Percentiles rank a stretch among this genome's conserved stretches.
Conservation (phyloP, 2,888 invertebrate species). For the Ophraella communa region DNA sequence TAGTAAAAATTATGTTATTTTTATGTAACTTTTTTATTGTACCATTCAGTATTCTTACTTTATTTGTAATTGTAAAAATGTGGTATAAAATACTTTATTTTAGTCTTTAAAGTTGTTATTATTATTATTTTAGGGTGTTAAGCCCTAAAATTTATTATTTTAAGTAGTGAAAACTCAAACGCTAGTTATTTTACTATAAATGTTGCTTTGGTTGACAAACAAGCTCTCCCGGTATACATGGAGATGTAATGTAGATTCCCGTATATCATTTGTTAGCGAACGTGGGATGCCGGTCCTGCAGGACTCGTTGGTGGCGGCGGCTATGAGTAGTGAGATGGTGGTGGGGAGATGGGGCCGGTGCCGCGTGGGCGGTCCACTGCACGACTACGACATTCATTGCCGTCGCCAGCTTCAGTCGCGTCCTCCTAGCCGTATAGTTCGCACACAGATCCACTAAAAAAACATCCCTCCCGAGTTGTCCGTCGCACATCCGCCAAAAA, state of each 20-base stretch:
- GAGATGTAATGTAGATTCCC: neutral
- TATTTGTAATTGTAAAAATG: no score
- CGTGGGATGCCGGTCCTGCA: constrained; percentile 16
- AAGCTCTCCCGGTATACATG: neutral
- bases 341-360: constrained; percentile 42
- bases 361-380: constrained; percentile 53
- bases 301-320: constrained; percentile 21
- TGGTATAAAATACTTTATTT: no score
- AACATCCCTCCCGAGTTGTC: neutral
- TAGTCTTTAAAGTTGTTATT: no score
- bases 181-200: no score
- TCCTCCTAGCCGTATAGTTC: constrained; percentile 24
- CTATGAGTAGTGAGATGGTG: constrained; percentile 17
- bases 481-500: neutral
- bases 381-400: constrained; percentile 49
- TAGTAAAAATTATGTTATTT: no score
- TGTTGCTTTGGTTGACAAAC: neutral
- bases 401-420: constrained; percentile 35
- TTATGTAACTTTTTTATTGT: no score
- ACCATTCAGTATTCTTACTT: no score
- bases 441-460: constrained; percentile 4
- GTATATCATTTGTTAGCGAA: neutral
- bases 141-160: no score
- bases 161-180: no score
- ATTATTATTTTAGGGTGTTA: no score